A percentile compares a stretch with the other conserved stretches of the same genome.
Conservation (phyloP, 1,140 invertebrate genomes). For the Cydia splendana region DNA sequence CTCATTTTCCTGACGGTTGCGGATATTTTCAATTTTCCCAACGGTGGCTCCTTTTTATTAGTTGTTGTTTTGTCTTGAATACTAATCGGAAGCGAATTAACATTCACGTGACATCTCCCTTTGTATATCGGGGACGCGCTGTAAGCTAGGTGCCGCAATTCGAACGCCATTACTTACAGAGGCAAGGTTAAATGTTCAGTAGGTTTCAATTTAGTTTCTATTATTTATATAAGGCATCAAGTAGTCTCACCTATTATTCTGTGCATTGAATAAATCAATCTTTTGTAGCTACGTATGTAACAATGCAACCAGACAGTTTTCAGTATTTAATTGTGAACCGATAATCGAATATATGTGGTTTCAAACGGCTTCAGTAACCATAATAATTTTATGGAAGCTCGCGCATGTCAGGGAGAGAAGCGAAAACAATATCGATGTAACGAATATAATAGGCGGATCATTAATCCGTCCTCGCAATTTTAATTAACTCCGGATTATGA, state of each 20-base stretch:
- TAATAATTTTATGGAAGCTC: not conserved
- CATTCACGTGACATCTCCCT: constrained; percentile 61
- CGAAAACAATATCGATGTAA: constrained; percentile 21
- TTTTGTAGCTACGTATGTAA: too few relatives aligned
- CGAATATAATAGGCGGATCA: constrained; percentile 12
- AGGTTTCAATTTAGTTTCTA: not conserved
- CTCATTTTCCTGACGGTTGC: constrained; percentile 74
- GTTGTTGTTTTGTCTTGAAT: constrained; percentile 75
- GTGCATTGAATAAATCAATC: too few relatives aligned
- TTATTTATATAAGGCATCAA: not conserved
- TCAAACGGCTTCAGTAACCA: constrained; percentile 11
- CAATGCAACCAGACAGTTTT: too few relatives aligned
- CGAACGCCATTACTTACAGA: constrained; percentile 19
- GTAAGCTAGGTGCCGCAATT: constrained; percentile 29
- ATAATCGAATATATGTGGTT: not conserved
- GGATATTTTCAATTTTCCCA: constrained; percentile 78
- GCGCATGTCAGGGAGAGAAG: not conserved
- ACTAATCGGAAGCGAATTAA: constrained; percentile 69
- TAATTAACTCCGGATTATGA: constrained; percentile 20
- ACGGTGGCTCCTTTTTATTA: constrained; percentile 74
- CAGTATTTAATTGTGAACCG: not conserved
- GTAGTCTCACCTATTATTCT: not conserved
- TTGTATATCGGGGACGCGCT: constrained; percentile 42
- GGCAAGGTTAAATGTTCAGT: constrained; percentile 16
- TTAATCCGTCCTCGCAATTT: constrained; percentile 23